Base-by-base conservation (phyloP, 92 coral and sea anemone species). In the Zoanthus sociatus region DNA sequence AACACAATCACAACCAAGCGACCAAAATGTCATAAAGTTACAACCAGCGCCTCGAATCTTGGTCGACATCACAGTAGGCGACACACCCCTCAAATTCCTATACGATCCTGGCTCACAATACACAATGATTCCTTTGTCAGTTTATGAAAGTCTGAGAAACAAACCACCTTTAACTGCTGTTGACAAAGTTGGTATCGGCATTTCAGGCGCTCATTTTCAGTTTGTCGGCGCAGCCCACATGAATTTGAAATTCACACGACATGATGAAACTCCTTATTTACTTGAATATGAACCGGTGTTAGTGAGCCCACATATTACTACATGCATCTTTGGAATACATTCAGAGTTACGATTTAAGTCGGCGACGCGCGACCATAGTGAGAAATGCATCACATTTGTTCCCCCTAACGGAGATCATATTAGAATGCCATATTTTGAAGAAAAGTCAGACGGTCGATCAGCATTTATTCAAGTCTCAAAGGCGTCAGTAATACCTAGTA, bases 81-180 rank as follows among this genome's bases (percentile, higher is more conserved):
- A 82, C 53, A 82, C 76, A 48, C 79, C 87, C 79, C 79, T 84
- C 5, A 67, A 84, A 56, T 84, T 84, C 18, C 73, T 84, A 17
- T 85, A 85, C 47, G 73, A 85, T 54, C 88, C 83, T 3, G 88
- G 88, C 11, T 74, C 88, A 10, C 88, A 85, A 48, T 85, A 85
- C 46, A 85, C 88, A 8, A 55, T 73, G 73, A 50, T 85, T 2
- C 88, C 83, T 3, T 21, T 46, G 8, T 73, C 83, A 6, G 83
- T 73, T 7, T 85, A 85, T 58, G 18, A 71, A 26, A 53, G 63
- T 3, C 31, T 85, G 10, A 20, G n/a, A 14, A 73, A 32, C 70
- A 78, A 78, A 44, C 82, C 88, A 13, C 88, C 82, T 2, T 56
- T 85, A 17, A 21, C 51, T 6, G 44, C 88, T 3, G 88, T 73